phyloP scores from a whole-genome alignment of 2,888 invertebrate genomes.

The Neoaliturus tenellus region DNA sequence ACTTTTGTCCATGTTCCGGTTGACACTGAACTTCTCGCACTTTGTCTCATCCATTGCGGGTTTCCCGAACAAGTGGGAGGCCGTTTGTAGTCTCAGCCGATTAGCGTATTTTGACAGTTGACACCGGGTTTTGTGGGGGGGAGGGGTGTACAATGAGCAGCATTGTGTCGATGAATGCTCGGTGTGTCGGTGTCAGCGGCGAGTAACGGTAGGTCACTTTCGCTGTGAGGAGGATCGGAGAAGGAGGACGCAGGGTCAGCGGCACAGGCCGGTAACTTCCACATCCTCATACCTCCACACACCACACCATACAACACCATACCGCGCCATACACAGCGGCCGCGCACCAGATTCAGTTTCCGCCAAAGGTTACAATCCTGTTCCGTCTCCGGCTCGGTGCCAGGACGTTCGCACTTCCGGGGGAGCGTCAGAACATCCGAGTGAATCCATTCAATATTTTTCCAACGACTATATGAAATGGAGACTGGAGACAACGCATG shows the following conservation, averaged over 20 bases:
- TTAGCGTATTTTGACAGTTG: neutral
- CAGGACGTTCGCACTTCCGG: neutral
- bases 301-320: no score
- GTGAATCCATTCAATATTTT: no score
- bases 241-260: slow-evolving; percentile 24
- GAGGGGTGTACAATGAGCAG: neutral
- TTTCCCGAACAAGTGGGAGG: no score
- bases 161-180: neutral
- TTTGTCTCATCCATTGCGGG: no score
- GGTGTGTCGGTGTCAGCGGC: neutral
- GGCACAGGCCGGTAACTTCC: slow-evolving; percentile 39
- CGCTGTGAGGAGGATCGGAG: neutral
- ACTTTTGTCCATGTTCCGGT: no score
- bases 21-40: no score
- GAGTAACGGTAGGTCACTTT: slow-evolving; percentile 15
- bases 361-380: slow-evolving; percentile 5
- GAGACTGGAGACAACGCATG: no score
- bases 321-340: neutral
- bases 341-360: slow-evolving; percentile 23
- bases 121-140: no score
- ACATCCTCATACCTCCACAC: slow-evolving; percentile 30
- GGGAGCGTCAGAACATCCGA: no score
- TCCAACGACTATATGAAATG: no score
- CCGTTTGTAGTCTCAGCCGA: neutral
- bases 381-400: slow-evolving; percentile 8